Evolutionary conservation across 1,140 invertebrate genomes (phyloP), one percentile per base, ranked within the genome.

Genomic region (Branchinecta lindahli): DNA sequence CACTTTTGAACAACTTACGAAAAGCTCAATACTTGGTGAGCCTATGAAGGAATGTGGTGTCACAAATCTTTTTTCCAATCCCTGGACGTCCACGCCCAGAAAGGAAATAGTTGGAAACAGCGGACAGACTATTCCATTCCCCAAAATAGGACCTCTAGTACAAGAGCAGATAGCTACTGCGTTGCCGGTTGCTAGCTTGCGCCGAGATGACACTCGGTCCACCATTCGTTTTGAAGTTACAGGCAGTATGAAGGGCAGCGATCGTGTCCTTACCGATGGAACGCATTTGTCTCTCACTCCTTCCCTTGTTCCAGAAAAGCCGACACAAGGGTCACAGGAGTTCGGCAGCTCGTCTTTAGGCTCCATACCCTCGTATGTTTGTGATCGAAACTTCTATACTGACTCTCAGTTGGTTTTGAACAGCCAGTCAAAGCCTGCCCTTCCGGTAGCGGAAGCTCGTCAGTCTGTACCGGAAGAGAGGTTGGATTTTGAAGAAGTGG

Each of bases 221-320:
- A 12, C 12, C 52, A 61, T 20, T 61, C 12, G 18, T 61, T 61
- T 15, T 6, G 52, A 61, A 61, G 12, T 15, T 12, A 61, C 12
- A 61, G 18, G 18, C 52, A 61, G 12, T 15, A 15, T 61, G 52
- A 61, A 15, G 52, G 18, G 18, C 52, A 61, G 52, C 18, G 52
- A 61, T 20, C 52, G 52, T 15, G 18, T 61, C 12, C 12, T 15
- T 61, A 61, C 52, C 52, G 18, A 61, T 61, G 18, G 18, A 15
- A 61, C 52, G 12, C 52, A 61, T 61, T 61, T 61, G 52, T 61
- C 52, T 61, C 12, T 61, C 18, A 61, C 12, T 61, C 52, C 52
- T 15, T 15, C 12, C 18, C 52, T 20, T 3, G 52, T 61, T 12
- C 52, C 52, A 61, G 52, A 61, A 61, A 61, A 15, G 12, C 52